Percentiles rank a stretch among this genome's conserved stretches.
Conservation (phyloP, 2,113 vertebrate genomes). For the Sphyrna mokarran region DNA sequence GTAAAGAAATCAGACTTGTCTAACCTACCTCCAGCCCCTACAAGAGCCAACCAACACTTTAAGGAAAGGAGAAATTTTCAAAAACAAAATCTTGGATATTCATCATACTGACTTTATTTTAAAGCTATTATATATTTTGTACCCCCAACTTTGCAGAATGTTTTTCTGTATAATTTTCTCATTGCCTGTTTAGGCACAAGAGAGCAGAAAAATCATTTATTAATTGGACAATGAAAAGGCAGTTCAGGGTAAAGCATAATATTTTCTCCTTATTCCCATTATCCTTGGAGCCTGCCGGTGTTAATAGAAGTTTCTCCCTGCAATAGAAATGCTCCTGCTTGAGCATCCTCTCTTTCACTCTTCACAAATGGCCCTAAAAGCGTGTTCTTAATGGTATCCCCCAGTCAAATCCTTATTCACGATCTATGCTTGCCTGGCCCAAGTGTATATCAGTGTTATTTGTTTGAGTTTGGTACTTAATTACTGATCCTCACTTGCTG, state of each 20-base stretch:
- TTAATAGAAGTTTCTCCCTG: neutral
- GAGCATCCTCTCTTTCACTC: neutral
- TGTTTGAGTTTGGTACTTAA: neutral
- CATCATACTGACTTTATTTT: neutral
- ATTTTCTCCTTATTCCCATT: neutral
- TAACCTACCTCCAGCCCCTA: neutral
- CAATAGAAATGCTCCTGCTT: neutral
- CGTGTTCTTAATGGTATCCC: neutral
- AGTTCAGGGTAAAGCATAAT: neutral
- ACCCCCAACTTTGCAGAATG: neutral
- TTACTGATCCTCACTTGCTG: neutral
- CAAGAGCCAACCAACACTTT: neutral
- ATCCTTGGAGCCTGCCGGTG: neutral
- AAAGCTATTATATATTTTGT: no score
- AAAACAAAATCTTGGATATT: neutral
- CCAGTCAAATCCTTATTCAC: neutral
- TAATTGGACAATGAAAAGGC: neutral
- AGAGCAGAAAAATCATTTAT: neutral
- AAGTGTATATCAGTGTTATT: neutral
- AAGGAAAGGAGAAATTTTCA: neutral
- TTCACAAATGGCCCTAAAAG: neutral
- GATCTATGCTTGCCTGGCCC: neutral
- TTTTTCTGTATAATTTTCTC: neutral
- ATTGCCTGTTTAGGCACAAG: neutral
- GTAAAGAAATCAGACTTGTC: neutral